phyloP scores from a whole-genome alignment of 2,888 invertebrate genomes.

The Tromatobia lineatoria region DNA sequence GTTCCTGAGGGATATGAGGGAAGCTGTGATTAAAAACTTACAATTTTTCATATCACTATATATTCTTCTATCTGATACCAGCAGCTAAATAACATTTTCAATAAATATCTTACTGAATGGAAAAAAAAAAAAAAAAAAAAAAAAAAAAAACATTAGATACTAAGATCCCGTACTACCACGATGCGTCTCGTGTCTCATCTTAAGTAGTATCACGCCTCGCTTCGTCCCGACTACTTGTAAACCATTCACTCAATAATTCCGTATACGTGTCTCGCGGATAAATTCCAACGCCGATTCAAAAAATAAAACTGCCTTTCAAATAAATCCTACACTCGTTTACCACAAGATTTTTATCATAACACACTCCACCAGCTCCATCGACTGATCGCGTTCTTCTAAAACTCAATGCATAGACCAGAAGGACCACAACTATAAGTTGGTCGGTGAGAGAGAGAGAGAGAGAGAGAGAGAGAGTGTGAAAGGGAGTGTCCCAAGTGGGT shows the following conservation, averaged over 20 bases:
- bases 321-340: not conserved
- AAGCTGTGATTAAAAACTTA: no score
- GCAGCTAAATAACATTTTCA: no score
- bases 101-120: no score
- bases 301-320: not conserved
- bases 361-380: not conserved
- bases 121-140: no score
- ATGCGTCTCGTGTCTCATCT: not conserved
- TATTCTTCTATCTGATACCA: no score
- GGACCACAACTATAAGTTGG: not conserved
- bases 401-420: not conserved
- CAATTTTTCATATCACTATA: no score
- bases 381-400: not conserved
- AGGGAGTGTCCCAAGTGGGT: constrained; percentile 49
- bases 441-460: not conserved
- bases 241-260: constrained; percentile 6
- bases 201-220: not conserved
- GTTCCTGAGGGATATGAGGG: no score
- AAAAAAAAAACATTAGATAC: not conserved
- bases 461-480: constrained; percentile 40
- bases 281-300: not conserved
- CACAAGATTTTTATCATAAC: not conserved
- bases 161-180: not conserved
- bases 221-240: not conserved
- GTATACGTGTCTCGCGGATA: not conserved